These are phyloP conservation scores for Sycophila texana DNA, from an alignment of 2,888 invertebrate genomes.

Conservation along the genomic window DNA sequence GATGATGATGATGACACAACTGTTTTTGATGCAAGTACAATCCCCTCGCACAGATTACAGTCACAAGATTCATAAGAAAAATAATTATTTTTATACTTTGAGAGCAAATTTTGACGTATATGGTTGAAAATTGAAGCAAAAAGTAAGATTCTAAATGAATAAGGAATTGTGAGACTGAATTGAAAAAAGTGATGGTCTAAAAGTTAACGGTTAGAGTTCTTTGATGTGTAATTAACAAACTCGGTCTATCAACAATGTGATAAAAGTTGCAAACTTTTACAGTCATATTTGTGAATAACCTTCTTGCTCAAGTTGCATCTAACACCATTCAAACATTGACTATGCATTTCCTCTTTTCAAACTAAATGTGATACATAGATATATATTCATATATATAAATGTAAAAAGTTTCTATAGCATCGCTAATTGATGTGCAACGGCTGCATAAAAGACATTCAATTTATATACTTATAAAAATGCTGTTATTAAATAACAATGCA, in stretches of 20 bases:
- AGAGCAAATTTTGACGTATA: constrained; percentile 28
- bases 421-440: constrained; percentile 31
- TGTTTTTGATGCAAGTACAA: constrained; percentile 72
- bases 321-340: constrained; percentile 33
- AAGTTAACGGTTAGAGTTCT: constrained; percentile 28
- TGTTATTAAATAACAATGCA: constrained; percentile 53
- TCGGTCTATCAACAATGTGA: constrained; percentile 36
- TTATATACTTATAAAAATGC: constrained; percentile 23
- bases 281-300: constrained; percentile 32
- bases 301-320: constrained; percentile 38
- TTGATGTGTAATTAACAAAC: constrained; percentile 8
- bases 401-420: constrained; percentile 33
- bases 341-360: constrained; percentile 32
- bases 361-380: constrained; percentile 51
- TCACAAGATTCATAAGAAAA: constrained; percentile 60
- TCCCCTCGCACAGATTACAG: constrained; percentile 60
- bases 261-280: constrained; percentile 38
- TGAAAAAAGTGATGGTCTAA: constrained; percentile 36
- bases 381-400: constrained; percentile 28
- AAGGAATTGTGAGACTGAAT: constrained; percentile 56
- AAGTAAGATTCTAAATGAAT: constrained; percentile 47
- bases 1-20: constrained; percentile 76
- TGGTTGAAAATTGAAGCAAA: constrained; percentile 10
- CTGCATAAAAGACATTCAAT: constrained; percentile 28
- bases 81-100: constrained; percentile 48